These are phyloP conservation scores for Melinopterus prodromus DNA, from an alignment of 2,888 invertebrate species.

Conservation along the genomic window DNA sequence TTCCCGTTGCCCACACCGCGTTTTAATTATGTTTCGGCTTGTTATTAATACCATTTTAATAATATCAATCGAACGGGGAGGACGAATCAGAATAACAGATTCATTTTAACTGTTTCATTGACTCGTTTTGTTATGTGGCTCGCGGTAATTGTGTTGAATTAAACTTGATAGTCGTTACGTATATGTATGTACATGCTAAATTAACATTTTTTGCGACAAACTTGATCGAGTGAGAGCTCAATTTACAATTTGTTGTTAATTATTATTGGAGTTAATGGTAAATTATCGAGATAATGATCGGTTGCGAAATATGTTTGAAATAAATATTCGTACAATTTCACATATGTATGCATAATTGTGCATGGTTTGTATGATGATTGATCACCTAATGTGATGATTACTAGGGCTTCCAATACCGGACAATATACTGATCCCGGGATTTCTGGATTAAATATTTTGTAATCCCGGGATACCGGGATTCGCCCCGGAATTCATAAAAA, in stretches of 20 bases:
- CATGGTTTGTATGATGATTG: too few relatives aligned
- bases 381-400: too few relatives aligned
- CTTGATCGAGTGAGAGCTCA: not conserved
- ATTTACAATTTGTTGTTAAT: not conserved
- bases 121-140: not conserved
- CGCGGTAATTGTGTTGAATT: not conserved
- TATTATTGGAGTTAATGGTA: not conserved
- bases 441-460: too few relatives aligned
- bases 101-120: not conserved
- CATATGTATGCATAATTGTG: too few relatives aligned
- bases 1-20: not conserved
- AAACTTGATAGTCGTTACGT: not conserved
- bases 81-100: not conserved
- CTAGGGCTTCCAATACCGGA: too few relatives aligned
- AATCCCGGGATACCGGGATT: too few relatives aligned
- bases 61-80: not conserved
- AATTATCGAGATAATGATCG: too few relatives aligned
- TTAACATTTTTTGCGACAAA: not conserved
- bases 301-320: too few relatives aligned
- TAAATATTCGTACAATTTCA: too few relatives aligned
- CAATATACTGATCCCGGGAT: too few relatives aligned
- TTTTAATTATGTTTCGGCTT: not conserved
- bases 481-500: too few relatives aligned
- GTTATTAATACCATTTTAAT: constrained; percentile 4
- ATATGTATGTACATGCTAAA: not conserved